Conservation (phyloP, 2,113 vertebrate species). For the Caranx ignobilis region DNA sequence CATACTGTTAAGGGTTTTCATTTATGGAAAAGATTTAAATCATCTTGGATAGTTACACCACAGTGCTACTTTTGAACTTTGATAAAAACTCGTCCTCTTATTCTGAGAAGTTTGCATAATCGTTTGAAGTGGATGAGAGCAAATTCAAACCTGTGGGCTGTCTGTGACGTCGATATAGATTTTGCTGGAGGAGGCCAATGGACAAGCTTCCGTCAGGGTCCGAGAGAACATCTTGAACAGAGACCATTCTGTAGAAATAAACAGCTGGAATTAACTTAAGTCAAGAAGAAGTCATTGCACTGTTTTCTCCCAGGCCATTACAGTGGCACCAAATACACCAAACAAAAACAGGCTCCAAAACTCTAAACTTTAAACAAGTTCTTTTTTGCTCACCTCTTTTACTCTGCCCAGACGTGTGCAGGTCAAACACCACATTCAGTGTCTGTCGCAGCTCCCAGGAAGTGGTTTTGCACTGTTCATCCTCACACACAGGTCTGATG, state of each 20-base stretch:
- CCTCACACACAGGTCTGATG: constrained; percentile 92
- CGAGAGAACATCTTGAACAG: constrained; percentile 98
- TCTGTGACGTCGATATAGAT: constrained; percentile 93
- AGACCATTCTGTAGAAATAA: constrained; percentile 91
- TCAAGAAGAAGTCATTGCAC: not conserved
- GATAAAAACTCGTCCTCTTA: not conserved
- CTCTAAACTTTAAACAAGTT: not conserved
- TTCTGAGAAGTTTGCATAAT: constrained; percentile 5
- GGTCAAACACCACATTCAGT: constrained; percentile 94
- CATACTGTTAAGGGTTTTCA: not conserved
- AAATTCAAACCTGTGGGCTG: constrained; percentile 86
- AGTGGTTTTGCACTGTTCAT: constrained; percentile 85
- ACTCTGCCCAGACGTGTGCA: constrained; percentile 88
- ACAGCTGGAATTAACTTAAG: not conserved
- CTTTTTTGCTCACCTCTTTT: constrained; percentile 88
- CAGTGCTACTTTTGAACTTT: not conserved
- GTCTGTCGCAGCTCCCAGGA: constrained; percentile 97
- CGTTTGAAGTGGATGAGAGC: not conserved
- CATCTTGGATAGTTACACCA: not conserved
- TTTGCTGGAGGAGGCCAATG: constrained; percentile 93
- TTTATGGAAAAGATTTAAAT: not conserved
- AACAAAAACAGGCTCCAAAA: not conserved
- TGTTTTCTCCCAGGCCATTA: not conserved
- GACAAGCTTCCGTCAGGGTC: constrained; percentile 94
- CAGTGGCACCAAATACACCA: not conserved